Evolutionary conservation across 1,140 invertebrate genomes (phyloP).

Genomic region (Papilio glaucus): DNA sequence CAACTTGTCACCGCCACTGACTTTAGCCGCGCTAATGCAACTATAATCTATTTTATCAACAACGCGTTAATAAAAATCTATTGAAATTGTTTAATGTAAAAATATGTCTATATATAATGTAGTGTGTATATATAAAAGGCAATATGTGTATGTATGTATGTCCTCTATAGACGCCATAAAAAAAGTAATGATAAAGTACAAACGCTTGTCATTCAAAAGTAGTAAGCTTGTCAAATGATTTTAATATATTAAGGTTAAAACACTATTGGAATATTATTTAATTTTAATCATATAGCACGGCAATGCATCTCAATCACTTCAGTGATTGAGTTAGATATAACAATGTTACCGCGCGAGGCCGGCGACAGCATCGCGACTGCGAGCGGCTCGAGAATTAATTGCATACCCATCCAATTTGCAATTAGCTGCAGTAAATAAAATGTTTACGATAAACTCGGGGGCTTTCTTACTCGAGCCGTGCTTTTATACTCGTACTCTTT

Average conservation of each 20-base stretch:
- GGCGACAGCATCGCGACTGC: neutral
- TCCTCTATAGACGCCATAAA: no score
- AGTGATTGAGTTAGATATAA: slow-evolving; percentile 33
- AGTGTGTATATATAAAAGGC: no score
- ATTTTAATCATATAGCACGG: slow-evolving; percentile 5
- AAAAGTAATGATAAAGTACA: no score
- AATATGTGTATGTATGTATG: no score
- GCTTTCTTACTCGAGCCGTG: neutral
- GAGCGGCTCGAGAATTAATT: slow-evolving; percentile 23
- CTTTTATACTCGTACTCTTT: slow-evolving; percentile 11
- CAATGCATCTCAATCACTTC: slow-evolving; percentile 31
- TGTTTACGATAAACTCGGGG: slow-evolving; percentile 16
- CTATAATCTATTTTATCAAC: slow-evolving; percentile 5
- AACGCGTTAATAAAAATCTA: neutral
- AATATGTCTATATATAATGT: no score
- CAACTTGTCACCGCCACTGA: slow-evolving; percentile 26
- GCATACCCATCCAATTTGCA: slow-evolving; percentile 34
- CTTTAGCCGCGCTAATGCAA: slow-evolving; percentile 27
- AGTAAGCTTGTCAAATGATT: neutral
- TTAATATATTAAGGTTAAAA: neutral
- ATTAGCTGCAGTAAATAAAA: slow-evolving; percentile 37
- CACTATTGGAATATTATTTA: neutral
- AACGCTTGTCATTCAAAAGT: no score
- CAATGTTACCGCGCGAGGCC: slow-evolving; percentile 21
- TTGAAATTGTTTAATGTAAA: neutral